A percentile compares a stretch with the other conserved stretches of the same genome.
Evolutionary conservation across 2,797 vertebrate species (phyloP).

Genomic region (Pseudocheirus occidentalis): DNA sequence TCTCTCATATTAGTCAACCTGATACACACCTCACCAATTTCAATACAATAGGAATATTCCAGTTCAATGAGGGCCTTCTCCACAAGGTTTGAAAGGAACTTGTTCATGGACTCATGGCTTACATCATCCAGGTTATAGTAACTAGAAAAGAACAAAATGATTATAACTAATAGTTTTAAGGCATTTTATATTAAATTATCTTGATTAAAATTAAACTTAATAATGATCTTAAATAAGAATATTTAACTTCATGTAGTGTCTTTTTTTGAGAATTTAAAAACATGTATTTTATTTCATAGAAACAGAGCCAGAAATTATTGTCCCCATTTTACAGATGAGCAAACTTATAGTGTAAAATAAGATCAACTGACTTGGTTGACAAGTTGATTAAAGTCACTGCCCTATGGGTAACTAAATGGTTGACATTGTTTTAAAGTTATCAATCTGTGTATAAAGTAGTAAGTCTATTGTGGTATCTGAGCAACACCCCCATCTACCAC

Average conservation of each 20-base stretch:
- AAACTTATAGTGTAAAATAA: constrained; percentile 11
- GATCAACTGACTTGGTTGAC: background rate
- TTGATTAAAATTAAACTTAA: background rate
- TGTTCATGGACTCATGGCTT: constrained; percentile 94
- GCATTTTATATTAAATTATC: constrained; percentile 36
- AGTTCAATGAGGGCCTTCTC: constrained; percentile 93
- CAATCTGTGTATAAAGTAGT: background rate
- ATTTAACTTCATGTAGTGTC: constrained; percentile 2
- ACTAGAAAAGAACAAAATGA: constrained; percentile 82
- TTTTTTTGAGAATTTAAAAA: constrained; percentile 23
- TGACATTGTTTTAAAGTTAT: background rate
- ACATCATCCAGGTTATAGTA: constrained; percentile 96
- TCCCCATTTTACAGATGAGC: constrained; percentile 18
- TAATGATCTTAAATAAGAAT: background rate
- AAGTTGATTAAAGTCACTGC: background rate
- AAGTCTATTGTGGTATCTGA: background rate
- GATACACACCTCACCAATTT: constrained; percentile 92
- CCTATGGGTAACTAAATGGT: background rate
- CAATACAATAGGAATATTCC: constrained; percentile 94
- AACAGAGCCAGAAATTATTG: constrained; percentile 25
- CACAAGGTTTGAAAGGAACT: constrained; percentile 93
- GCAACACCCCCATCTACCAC: no score
- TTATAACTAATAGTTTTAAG: constrained; percentile 48
- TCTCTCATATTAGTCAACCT: background rate
- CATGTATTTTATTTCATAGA: background rate